Base-by-base conservation (phyloP, 2,797 vertebrate species). In the Tolypeutes matacus region DNA sequence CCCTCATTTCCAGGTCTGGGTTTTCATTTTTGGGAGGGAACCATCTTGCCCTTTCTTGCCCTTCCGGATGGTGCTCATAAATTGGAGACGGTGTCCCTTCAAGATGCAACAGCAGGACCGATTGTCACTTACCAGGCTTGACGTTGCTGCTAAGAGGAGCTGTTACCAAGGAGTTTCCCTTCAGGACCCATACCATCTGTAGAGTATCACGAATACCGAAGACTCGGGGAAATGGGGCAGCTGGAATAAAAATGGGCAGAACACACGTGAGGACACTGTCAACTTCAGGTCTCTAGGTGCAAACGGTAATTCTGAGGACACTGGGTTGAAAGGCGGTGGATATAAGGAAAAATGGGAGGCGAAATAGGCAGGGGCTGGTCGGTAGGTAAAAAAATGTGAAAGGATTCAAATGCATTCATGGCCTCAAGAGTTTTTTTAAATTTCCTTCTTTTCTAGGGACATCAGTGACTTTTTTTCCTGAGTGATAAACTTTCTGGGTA, bases 211-310 rank as follows among this genome's bases (percentile, higher is more conserved):
- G 29, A 60, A 97, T 29, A 5, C 1, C 15, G 9, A 3, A 83
- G 58, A 7, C 17, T 5, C 0, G 8, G 20, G 93, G 60, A 7
- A 0, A 0, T 0, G 0, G 0, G 3, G 7, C 0, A 0, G 0
- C 95, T 93, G 80, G 13, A 53, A 89, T 51, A 80, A 53, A 89
- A 88, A 86, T 89, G 5, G 46, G 93, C n/a, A 95, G 84, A 78
- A 82, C 60, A 65, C 34, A 72, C 12, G 2, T 23, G 29, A 64
- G 7, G 27, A 49, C 62, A 53, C 60, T 62, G 23, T 46, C 60
- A 73, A 31, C 49, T 21, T 81, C 31, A 51, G 27, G 56, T 27
- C 8, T 39, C 69, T 8, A 14, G 2, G 7, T 72, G 46, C 20
- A 56, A 7, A 20, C 2, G 5, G 20, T 2, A 21, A 20, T 20